phyloP scores from a whole-genome alignment of 2,113 vertebrate species.

The Diadophis punctatus region DNA sequence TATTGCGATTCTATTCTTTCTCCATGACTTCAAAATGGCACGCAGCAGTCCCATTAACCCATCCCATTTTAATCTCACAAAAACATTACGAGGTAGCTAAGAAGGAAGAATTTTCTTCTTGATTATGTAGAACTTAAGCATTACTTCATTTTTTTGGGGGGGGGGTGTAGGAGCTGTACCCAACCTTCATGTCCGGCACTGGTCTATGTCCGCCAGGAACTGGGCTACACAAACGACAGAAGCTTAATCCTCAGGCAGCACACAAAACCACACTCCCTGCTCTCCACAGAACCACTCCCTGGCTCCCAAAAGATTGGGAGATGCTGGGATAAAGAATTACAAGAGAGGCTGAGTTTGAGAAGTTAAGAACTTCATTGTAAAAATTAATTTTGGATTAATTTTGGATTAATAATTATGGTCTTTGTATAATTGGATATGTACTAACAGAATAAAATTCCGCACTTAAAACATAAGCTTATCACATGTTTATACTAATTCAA shows the following conservation, averaged over 20 bases:
- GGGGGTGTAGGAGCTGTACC: neutral
- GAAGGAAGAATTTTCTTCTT: too few relatives aligned
- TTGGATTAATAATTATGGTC: neutral
- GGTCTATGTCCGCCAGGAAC: too few relatives aligned
- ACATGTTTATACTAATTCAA: fast-evolving
- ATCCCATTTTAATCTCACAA: neutral
- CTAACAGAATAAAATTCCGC: neutral
- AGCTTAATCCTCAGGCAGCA: too few relatives aligned
- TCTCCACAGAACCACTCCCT: too few relatives aligned
- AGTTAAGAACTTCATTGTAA: neutral
- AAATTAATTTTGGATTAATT: neutral
- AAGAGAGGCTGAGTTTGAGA: neutral
- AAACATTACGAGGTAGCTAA: neutral
- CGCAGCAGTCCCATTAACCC: neutral
- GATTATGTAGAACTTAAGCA: neutral
- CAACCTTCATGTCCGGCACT: too few relatives aligned
- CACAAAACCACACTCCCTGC: too few relatives aligned
- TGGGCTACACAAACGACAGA: too few relatives aligned
- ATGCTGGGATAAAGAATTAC: neutral
- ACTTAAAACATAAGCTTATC: neutral
- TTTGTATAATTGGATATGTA: neutral
- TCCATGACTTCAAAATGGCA: neutral
- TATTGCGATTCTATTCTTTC: neutral
- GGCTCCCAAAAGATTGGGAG: neutral
- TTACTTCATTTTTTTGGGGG: neutral